Conservation (phyloP, 2,113 vertebrate genomes). For the Rallus limicola region DNA sequence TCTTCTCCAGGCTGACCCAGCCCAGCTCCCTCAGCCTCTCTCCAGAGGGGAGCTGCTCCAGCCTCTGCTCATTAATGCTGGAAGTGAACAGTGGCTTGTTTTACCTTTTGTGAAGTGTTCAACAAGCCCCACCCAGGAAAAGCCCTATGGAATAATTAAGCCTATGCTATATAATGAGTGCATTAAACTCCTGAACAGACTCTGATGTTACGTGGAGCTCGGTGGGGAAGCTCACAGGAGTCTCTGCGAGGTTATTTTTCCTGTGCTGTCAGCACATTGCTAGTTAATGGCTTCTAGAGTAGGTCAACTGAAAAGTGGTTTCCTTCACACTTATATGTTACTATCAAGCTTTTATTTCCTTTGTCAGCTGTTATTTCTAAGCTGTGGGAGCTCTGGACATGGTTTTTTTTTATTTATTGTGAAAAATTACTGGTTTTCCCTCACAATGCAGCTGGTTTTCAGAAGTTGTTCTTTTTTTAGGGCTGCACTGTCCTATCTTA, state of each 20-base stretch:
- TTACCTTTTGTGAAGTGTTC: not conserved
- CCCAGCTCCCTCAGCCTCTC: too few species aligned
- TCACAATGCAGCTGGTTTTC: not conserved
- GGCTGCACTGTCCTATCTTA: not conserved
- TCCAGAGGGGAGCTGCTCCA: too few species aligned
- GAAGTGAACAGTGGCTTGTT: not conserved
- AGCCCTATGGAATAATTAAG: not conserved
- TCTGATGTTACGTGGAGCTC: not conserved
- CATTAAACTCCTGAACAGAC: not conserved
- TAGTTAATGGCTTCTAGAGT: conserved; percentile 52
- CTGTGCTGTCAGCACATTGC: conserved; percentile 44
- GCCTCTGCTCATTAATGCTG: not conserved
- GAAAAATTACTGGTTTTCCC: not conserved
- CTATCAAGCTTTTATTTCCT: conserved; percentile 23
- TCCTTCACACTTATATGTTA: not conserved
- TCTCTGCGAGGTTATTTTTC: not conserved
- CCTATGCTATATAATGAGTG: not conserved
- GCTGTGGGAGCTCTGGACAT: not conserved
- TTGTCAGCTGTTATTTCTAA: conserved; percentile 43
- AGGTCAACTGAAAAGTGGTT: conserved; percentile 49
- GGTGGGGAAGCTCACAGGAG: not conserved
- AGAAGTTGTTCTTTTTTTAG: not conserved
- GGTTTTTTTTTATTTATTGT: not conserved
- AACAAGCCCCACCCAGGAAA: not conserved
- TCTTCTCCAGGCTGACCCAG: too few species aligned